These are phyloP conservation scores for Sinocyclocheilus rhinocerous DNA, from an alignment of 2,113 vertebrate species.

Conservation along the genomic window DNA sequence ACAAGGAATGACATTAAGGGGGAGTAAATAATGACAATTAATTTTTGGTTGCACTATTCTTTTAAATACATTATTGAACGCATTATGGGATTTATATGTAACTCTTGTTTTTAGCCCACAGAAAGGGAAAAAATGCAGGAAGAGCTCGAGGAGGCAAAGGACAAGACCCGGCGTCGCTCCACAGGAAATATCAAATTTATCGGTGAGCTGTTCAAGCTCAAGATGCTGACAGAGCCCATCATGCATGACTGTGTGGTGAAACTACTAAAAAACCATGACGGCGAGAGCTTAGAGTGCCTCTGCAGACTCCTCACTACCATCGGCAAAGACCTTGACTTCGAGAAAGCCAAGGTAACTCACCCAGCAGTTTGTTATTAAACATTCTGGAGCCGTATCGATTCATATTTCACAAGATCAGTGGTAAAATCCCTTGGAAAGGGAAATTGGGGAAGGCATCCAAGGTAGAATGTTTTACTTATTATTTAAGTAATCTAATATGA, in stretches of 20 bases:
- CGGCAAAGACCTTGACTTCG: slow-evolving; percentile 97
- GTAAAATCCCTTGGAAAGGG: not conserved
- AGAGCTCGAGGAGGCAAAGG: slow-evolving; percentile 92
- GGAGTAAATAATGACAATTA: not conserved
- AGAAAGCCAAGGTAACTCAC: slow-evolving; percentile 92
- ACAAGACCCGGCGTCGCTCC: slow-evolving; percentile 92
- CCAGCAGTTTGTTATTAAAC: accelerated
- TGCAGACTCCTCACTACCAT: slow-evolving; percentile 96
- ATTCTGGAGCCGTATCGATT: not conserved
- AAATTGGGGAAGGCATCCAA: not conserved
- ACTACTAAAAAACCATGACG: slow-evolving; percentile 94
- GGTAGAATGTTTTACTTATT: not conserved
- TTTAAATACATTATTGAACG: not conserved
- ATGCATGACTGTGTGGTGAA: slow-evolving; percentile 99
- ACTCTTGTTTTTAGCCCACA: slow-evolving; percentile 74
- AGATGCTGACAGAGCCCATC: slow-evolving; percentile 97
- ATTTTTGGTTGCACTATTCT: not conserved
- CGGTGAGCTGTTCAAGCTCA: slow-evolving; percentile 96
- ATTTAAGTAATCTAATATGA: not conserved
- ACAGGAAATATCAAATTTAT: slow-evolving; percentile 98
- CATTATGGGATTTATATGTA: not conserved
- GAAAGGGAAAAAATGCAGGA: slow-evolving; percentile 89
- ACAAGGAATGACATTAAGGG: not conserved
- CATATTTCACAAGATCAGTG: not conserved
- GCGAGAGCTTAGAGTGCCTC: slow-evolving; percentile 94